Percentiles rank a stretch among this genome's conserved stretches.
Conservation (phyloP, 2,797 vertebrate species). For the Pteropus rufus region DNA sequence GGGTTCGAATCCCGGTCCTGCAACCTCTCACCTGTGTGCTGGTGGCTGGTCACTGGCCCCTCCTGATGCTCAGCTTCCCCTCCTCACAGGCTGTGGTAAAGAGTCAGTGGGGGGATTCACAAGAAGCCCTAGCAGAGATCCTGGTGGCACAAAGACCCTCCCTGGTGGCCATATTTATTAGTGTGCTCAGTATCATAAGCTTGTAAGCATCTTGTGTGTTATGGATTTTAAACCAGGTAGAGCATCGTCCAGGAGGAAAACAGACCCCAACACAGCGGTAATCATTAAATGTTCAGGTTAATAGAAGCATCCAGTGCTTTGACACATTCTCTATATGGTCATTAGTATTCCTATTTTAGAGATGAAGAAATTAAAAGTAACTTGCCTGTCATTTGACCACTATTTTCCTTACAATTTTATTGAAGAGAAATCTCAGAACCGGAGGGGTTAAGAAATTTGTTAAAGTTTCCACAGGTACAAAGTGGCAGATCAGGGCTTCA, state of each 20-base stretch:
- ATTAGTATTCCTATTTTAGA: not conserved
- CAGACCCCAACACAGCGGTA: not conserved
- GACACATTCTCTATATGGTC: not conserved
- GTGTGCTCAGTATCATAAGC: too few relatives aligned
- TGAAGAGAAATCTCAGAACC: not conserved
- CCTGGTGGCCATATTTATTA: fast-evolving
- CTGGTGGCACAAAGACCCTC: not conserved
- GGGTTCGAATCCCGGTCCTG: not conserved
- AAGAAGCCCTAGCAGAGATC: not conserved
- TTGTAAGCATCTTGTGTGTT: not conserved
- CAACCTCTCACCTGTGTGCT: not conserved
- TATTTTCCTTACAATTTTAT: not conserved
- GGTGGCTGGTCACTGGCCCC: fast-evolving
- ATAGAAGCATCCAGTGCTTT: not conserved
- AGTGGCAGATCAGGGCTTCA: not conserved
- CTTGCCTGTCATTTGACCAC: not conserved
- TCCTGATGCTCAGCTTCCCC: not conserved
- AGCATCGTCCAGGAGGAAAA: not conserved
- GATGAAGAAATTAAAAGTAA: not conserved
- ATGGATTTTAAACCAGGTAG: not conserved
- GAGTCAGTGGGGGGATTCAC: fast-evolving
- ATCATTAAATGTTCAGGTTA: not conserved
- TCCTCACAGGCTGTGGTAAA: not conserved
- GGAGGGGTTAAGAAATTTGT: not conserved
- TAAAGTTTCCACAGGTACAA: not conserved